phyloP scores from a whole-genome alignment of 2,888 invertebrate species.

The Drosophila melanocephala region DNA sequence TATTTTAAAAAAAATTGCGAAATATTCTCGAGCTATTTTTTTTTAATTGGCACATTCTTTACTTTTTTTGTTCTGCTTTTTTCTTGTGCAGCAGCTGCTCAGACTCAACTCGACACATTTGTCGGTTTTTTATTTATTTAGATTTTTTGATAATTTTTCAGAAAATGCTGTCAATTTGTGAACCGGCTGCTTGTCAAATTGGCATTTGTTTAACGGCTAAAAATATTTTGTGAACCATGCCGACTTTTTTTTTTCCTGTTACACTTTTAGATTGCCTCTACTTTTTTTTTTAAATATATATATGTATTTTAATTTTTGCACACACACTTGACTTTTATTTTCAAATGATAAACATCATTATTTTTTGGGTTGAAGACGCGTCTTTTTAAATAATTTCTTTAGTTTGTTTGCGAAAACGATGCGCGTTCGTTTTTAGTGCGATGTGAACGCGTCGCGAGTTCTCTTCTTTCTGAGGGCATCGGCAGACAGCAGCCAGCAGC shows the following conservation, averaged over 20 bases:
- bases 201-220: conserved; percentile 26
- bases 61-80: conserved; percentile 1
- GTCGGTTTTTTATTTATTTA: conserved; percentile 14
- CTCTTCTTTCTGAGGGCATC: conserved; percentile 69
- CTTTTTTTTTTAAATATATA: conserved; percentile 1
- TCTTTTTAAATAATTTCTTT: conserved; percentile 7
- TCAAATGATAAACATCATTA: neutral
- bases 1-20: conserved; percentile 51
- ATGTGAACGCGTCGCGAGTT: conserved; percentile 66
- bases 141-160: conserved; percentile 22
- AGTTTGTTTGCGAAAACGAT: conserved; percentile 1
- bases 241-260: conserved; percentile 6
- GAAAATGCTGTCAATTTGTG: conserved; percentile 34
- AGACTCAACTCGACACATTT: conserved; percentile 51
- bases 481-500: conserved; percentile 14
- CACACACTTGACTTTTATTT: conserved; percentile 17
- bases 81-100: conserved; percentile 50
- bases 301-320: conserved; percentile 17
- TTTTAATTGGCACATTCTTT: conserved; percentile 65
- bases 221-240: conserved; percentile 28
- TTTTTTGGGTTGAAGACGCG: conserved; percentile 2
- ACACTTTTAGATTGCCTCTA: conserved; percentile 6
- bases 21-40: conserved; percentile 40
- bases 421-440: conserved; percentile 39
- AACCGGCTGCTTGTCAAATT: conserved; percentile 37